Evolutionary conservation across 2,888 invertebrate genomes (phyloP).

Genomic region (Dysmachus trigonus): DNA sequence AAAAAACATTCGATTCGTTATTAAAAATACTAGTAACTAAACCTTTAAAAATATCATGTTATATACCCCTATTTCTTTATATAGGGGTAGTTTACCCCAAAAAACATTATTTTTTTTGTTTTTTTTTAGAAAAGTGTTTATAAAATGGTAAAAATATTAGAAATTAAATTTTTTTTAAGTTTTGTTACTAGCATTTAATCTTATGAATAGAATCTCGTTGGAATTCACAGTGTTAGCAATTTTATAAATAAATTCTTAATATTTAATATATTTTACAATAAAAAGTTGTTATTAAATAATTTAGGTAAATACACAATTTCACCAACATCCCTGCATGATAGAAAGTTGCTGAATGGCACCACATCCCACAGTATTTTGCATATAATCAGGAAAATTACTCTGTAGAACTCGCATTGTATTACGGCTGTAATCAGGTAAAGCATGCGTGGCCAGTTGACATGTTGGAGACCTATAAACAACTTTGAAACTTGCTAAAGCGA

Average conservation of each 20-base stretch:
- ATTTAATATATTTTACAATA: background rate
- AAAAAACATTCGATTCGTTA: too few relatives aligned
- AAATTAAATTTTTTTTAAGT: too few relatives aligned
- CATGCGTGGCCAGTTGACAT: constrained; percentile 70
- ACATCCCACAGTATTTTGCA: constrained; percentile 71
- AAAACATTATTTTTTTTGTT: too few relatives aligned
- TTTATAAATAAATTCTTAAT: background rate
- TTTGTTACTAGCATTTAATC: too few relatives aligned
- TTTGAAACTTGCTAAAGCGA: constrained; percentile 65
- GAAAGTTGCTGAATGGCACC: constrained; percentile 69
- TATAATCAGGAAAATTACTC: constrained; percentile 73
- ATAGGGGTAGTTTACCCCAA: too few relatives aligned
- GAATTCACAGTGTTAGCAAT: background rate
- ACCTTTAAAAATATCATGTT: too few relatives aligned
- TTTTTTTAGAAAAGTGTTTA: too few relatives aligned
- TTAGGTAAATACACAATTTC: background rate
- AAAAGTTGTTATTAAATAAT: background rate
- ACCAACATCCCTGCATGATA: constrained; percentile 54
- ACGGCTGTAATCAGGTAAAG: constrained; percentile 68
- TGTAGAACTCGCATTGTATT: constrained; percentile 70
- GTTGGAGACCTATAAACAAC: constrained; percentile 67
- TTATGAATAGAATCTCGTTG: too few relatives aligned
- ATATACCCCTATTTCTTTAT: too few relatives aligned
- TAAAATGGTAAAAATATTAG: too few relatives aligned
- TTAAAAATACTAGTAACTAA: too few relatives aligned